Percentiles rank a stretch among this genome's conserved stretches.
Conservation (phyloP, 2,113 vertebrate species). For the Oryzias celebensis region DNA sequence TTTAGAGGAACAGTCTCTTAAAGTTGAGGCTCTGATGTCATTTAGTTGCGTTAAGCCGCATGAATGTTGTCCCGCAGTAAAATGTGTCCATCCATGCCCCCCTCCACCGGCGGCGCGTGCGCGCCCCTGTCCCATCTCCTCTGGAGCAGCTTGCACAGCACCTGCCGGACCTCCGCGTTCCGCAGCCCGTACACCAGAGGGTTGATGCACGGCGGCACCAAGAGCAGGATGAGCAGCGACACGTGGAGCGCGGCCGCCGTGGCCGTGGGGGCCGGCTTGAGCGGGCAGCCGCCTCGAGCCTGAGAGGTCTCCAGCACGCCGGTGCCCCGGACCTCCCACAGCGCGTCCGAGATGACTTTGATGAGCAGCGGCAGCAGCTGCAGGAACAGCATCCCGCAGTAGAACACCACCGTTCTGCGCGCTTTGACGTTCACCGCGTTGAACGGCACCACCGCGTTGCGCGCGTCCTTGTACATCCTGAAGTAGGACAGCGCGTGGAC, state of each 20-base stretch:
- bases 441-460: constrained; percentile 60
- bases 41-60: not conserved
- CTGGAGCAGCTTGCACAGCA: constrained; percentile 7
- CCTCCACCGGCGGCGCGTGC: fast-evolving
- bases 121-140: not conserved
- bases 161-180: constrained; percentile 47
- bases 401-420: constrained; percentile 63
- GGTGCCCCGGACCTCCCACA: constrained; percentile 52
- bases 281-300: not conserved
- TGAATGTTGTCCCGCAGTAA: not conserved
- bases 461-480: constrained; percentile 59
- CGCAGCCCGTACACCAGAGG: constrained; percentile 63
- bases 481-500: constrained; percentile 51
- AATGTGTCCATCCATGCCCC: not conserved
- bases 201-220: constrained; percentile 66
- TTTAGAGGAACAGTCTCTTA: not conserved
- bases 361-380: constrained; percentile 63
- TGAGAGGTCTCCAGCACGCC: not conserved
- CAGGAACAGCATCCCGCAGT: constrained; percentile 64
- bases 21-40: not conserved
- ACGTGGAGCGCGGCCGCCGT: constrained; percentile 45
- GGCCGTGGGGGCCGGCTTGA: not conserved
- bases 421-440: constrained; percentile 50
- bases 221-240: constrained; percentile 38
- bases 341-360: constrained; percentile 47